These are phyloP conservation scores for Troides aeacus DNA, from an alignment of 2,888 invertebrate genomes.

Conservation along the genomic window DNA sequence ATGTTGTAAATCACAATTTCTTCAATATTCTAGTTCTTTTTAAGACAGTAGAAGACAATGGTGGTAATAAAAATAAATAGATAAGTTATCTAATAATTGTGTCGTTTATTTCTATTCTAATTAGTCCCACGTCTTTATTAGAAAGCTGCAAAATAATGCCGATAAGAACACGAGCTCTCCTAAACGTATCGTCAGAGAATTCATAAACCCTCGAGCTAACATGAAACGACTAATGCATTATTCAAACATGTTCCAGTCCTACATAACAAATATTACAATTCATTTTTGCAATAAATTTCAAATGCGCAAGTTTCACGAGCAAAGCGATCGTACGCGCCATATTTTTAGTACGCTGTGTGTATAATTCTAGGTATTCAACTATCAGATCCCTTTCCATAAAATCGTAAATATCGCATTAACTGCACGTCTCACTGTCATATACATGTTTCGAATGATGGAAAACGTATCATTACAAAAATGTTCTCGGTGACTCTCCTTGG, in stretches of 20 bases:
- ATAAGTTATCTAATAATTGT: too few relatives aligned
- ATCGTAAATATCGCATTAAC: conserved; percentile 33
- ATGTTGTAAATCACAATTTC: too few relatives aligned
- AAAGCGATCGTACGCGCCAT: conserved; percentile 38
- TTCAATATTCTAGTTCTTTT: too few relatives aligned
- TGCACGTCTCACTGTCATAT: conserved; percentile 38
- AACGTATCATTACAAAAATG: conserved; percentile 71
- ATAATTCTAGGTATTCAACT: conserved; percentile 12
- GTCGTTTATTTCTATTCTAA: too few relatives aligned
- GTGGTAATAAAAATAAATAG: too few relatives aligned
- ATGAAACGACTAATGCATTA: conserved; percentile 57
- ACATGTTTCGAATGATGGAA: conserved; percentile 60
- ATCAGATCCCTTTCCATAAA: conserved; percentile 17
- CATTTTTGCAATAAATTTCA: conserved; percentile 59
- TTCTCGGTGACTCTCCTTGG: conserved; percentile 62
- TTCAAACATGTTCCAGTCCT: conserved; percentile 57
- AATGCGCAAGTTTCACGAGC: conserved; percentile 44
- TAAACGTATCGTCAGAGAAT: conserved; percentile 41
- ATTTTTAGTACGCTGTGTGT: conserved; percentile 19
- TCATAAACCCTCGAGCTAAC: conserved; percentile 59
- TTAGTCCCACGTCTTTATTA: conserved; percentile 12
- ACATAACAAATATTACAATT: conserved; percentile 51
- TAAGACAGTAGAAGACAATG: too few relatives aligned
- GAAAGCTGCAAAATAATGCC: conserved; percentile 59
- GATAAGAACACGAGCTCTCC: conserved; percentile 52